phyloP scores from a whole-genome alignment of 2,888 invertebrate species.

The Frankliniella fusca region DNA sequence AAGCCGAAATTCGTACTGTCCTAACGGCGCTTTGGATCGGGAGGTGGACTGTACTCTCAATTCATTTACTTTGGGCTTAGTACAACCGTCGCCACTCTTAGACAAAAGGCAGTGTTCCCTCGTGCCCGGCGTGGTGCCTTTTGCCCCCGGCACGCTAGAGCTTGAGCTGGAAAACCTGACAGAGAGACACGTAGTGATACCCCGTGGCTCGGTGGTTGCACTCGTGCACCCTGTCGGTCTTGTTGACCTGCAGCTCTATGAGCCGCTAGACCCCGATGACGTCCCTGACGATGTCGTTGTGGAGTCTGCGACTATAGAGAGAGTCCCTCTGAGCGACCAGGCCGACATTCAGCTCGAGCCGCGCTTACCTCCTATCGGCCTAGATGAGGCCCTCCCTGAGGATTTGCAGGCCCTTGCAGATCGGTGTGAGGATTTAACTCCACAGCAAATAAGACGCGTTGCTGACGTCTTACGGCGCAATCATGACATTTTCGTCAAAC shows the following conservation, averaged over 20 bases:
- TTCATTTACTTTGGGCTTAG: background rate
- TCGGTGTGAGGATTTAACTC: background rate
- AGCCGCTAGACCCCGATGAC: background rate
- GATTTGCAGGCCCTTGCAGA: background rate
- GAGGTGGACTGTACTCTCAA: background rate
- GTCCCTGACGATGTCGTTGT: background rate
- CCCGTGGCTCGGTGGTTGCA: background rate
- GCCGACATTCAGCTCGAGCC: background rate
- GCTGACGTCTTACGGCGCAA: background rate
- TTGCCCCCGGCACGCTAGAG: background rate
- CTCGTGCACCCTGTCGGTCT: background rate
- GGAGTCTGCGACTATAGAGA: background rate
- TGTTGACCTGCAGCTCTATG: background rate
- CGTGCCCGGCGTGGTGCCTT: background rate
- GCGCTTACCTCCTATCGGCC: background rate
- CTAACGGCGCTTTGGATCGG: background rate
- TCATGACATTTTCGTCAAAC: background rate
- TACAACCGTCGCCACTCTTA: background rate
- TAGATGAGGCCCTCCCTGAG: background rate
- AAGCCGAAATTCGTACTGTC: background rate
- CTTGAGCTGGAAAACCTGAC: background rate
- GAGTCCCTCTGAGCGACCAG: background rate
- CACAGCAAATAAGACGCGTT: background rate
- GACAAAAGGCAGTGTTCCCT: background rate
- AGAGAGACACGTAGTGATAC: background rate